Conservation (phyloP, 2,113 vertebrate species). For the Chrysemys picta region DNA sequence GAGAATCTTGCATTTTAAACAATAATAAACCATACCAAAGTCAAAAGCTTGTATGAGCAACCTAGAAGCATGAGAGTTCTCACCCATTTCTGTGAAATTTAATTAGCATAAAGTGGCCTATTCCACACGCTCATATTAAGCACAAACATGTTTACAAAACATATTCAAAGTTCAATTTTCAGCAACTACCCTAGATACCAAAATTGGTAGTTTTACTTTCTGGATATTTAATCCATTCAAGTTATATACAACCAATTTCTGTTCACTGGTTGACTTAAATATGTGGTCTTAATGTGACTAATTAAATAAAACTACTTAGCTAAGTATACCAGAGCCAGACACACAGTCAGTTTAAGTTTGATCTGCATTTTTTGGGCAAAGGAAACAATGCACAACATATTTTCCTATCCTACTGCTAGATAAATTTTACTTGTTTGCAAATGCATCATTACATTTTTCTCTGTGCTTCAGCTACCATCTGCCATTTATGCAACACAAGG, state of each 20-base stretch:
- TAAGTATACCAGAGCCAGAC: neutral
- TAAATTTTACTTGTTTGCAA: neutral
- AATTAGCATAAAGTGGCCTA: fast-evolving
- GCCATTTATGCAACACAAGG: neutral
- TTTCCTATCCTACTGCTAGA: neutral
- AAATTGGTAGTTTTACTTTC: slow-evolving; percentile 16
- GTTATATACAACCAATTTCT: neutral
- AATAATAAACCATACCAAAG: neutral
- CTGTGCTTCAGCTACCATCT: slow-evolving; percentile 9
- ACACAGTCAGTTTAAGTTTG: neutral
- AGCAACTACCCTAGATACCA: neutral
- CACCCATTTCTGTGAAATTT: neutral
- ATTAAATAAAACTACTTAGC: slow-evolving; percentile 18
- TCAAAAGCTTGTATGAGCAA: neutral
- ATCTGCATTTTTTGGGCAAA: neutral
- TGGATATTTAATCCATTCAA: neutral
- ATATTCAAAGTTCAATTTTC: neutral
- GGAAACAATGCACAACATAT: neutral
- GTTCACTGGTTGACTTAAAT: neutral
- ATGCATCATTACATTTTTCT: neutral
- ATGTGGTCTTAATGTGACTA: neutral
- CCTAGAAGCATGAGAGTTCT: neutral
- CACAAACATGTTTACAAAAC: neutral
- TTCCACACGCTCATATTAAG: neutral
- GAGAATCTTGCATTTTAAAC: neutral